Percentiles rank a stretch among this genome's conserved stretches.
phyloP scores from a whole-genome alignment of 1,140 invertebrate genomes.

The Camponotus pennsylvanicus region DNA sequence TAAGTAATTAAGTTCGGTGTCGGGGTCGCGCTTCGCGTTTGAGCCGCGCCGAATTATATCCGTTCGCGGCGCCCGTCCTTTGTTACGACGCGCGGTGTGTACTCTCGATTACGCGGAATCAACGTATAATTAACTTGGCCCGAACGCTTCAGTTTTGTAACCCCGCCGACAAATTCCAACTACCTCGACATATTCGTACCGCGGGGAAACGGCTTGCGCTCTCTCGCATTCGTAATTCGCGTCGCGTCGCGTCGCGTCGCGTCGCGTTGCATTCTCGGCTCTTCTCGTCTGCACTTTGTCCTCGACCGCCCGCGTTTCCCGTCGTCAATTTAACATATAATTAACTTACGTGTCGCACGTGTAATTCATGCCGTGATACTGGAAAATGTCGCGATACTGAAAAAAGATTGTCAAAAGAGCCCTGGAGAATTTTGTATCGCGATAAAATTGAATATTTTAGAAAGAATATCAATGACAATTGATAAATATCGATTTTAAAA shows the following conservation, averaged over 20 bases:
- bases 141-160: constrained; percentile 44
- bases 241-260: constrained; percentile 1
- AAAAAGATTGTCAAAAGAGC: not conserved
- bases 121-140: constrained; percentile 54
- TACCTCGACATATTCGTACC: not conserved
- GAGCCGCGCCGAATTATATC: constrained; percentile 25
- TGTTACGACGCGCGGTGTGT: constrained; percentile 16
- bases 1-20: constrained; percentile 56
- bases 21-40: constrained; percentile 35
- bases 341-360: constrained; percentile 8
- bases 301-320: not conserved
- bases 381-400: not conserved
- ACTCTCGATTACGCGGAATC: constrained; percentile 55
- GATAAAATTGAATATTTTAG: not conserved
- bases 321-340: constrained; percentile 37
- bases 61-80: constrained; percentile 8
- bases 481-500: not conserved
- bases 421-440: not conserved
- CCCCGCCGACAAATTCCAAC: constrained; percentile 29
- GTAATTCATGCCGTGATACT: not conserved
- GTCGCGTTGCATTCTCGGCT: not conserved
- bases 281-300: constrained; percentile 18
- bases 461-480: not conserved
- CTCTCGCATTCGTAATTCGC: constrained; percentile 8
- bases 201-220: constrained; percentile 5